These are phyloP conservation scores for Austrolebias charrua DNA, from an alignment of 2,797 vertebrate species.

Conservation along the genomic window DNA sequence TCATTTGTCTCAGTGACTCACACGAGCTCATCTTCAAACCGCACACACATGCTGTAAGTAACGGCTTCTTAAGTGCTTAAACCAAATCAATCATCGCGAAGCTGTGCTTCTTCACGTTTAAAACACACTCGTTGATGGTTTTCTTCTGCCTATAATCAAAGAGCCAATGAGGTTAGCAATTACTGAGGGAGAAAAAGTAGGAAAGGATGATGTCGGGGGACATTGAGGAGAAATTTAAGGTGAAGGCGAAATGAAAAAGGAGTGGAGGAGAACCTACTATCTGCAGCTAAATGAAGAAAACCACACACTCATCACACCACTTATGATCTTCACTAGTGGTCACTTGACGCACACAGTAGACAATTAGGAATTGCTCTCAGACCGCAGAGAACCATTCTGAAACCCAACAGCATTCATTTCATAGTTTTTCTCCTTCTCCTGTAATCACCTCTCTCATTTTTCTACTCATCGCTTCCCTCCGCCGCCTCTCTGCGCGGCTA, in stretches of 20 bases:
- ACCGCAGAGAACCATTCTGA: constrained; percentile 47
- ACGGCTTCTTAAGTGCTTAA: constrained; percentile 44
- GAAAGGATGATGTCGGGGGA: constrained; percentile 7
- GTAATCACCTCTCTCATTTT: constrained; percentile 41
- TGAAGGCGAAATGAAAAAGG: constrained; percentile 26
- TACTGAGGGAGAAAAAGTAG: constrained; percentile 36
- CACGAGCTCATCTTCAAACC: constrained; percentile 65
- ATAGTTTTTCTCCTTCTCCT: constrained; percentile 25
- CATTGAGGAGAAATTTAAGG: constrained; percentile 8
- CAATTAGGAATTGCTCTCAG: constrained; percentile 41
- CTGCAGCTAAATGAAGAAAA: constrained; percentile 24
- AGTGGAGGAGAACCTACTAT: constrained; percentile 21
- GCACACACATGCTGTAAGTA: constrained; percentile 38
- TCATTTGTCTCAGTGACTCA: constrained; percentile 64
- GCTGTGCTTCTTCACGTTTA: constrained; percentile 26
- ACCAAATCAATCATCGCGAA: constrained; percentile 56
- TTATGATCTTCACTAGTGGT: constrained; percentile 41
- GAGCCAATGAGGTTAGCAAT: constrained; percentile 57
- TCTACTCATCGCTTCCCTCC: constrained; percentile 26
- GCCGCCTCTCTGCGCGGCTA: constrained; percentile 35
- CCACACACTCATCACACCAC: constrained; percentile 19
- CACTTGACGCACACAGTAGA: constrained; percentile 34
- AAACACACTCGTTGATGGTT: constrained; percentile 23
- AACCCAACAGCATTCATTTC: constrained; percentile 52
- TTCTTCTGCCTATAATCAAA: constrained; percentile 71